phyloP scores from a whole-genome alignment of 2,113 vertebrate species.

The Sinocyclocheilus anophthalmus region DNA sequence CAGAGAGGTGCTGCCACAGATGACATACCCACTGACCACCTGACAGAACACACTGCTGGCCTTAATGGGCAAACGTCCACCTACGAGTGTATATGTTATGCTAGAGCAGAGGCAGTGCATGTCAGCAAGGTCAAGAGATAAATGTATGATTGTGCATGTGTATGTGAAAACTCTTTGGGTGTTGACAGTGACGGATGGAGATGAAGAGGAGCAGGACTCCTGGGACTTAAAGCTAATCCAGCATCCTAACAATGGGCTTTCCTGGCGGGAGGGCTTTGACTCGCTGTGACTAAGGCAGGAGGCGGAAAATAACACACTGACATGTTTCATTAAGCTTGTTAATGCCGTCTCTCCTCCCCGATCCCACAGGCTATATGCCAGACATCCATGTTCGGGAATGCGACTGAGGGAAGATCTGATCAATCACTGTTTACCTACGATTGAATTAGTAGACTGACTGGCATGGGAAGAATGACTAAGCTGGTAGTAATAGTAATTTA shows the following conservation, averaged over 20 bases:
- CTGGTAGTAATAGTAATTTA: background rate
- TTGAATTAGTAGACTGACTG: constrained; percentile 19
- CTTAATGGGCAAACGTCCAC: constrained; percentile 32
- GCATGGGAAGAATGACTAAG: constrained; percentile 22
- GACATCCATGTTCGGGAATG: constrained; percentile 23
- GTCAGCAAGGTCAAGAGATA: constrained; percentile 50
- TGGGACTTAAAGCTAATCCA: constrained; percentile 65
- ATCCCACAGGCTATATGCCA: constrained; percentile 7
- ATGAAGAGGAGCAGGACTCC: constrained; percentile 59
- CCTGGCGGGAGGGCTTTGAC: constrained; percentile 57
- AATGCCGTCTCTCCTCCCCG: constrained; percentile 48
- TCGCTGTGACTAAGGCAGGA: constrained; percentile 58
- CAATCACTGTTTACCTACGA: constrained; percentile 33
- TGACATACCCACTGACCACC: constrained; percentile 64
- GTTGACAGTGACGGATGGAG: constrained; percentile 58
- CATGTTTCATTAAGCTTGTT: constrained; percentile 66
- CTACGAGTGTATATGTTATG: constrained; percentile 33
- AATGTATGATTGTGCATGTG: constrained; percentile 41
- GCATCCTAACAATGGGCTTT: constrained; percentile 64
- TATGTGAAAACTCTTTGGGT: constrained; percentile 34
- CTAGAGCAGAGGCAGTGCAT: constrained; percentile 20
- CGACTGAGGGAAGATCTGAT: constrained; percentile 34
- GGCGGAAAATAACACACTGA: constrained; percentile 64
- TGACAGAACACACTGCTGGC: constrained; percentile 59
- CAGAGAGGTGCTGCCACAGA: constrained; percentile 49